A percentile compares a stretch with the other conserved stretches of the same genome.
Evolutionary conservation across 2,113 vertebrate species (phyloP).

Genomic region (Scolopax mira): DNA sequence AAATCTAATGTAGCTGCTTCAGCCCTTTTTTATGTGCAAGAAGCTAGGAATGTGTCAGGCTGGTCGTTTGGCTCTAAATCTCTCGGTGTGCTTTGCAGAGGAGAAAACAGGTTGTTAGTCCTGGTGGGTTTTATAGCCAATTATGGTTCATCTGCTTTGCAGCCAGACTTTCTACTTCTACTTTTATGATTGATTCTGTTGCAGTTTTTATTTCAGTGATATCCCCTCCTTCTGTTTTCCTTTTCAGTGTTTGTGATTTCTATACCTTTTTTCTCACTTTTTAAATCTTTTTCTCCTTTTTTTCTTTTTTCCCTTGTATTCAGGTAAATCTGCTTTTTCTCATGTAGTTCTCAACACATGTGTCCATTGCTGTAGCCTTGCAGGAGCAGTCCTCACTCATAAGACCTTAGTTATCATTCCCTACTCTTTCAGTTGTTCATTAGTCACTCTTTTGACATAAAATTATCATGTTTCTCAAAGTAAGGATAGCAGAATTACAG

Average conservation of each 20-base stretch:
- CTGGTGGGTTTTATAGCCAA: background rate
- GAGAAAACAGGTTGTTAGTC: background rate
- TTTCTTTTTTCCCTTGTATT: too few relatives aligned
- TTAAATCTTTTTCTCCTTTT: background rate
- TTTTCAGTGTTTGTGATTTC: background rate
- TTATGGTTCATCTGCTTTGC: conserved; percentile 19
- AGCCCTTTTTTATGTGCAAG: background rate
- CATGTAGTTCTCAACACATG: background rate
- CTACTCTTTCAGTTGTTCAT: background rate
- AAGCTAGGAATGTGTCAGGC: background rate
- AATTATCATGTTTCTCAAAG: background rate
- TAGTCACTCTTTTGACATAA: background rate
- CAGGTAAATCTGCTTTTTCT: background rate
- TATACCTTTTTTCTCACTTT: background rate
- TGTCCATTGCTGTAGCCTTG: background rate
- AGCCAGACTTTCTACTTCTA: background rate
- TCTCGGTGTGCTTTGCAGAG: background rate
- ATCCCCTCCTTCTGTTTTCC: background rate
- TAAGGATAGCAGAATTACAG: background rate
- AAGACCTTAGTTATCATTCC: background rate
- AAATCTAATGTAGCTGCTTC: background rate
- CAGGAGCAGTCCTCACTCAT: background rate
- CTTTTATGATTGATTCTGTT: background rate
- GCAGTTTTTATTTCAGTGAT: background rate
- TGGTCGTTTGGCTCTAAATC: background rate